These are phyloP conservation scores for Hydrolagus colliei DNA, from an alignment of 2,797 vertebrate genomes.

Conservation along the genomic window DNA sequence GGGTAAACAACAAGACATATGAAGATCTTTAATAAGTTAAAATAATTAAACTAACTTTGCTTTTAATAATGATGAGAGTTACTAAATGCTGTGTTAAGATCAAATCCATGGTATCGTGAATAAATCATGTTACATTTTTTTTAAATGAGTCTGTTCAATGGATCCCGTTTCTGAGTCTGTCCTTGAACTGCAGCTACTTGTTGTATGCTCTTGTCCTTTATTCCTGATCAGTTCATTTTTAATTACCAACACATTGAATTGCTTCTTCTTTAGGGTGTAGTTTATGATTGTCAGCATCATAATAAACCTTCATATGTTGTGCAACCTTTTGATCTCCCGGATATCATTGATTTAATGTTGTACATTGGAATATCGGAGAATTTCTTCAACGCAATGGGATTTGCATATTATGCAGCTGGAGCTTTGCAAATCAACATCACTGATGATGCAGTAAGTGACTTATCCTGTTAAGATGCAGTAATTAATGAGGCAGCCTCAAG, in stretches of 20 bases:
- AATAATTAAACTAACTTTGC: too few relatives aligned
- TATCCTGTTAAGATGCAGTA: not conserved
- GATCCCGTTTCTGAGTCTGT: too few relatives aligned
- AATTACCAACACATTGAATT: not conserved
- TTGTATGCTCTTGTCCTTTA: not conserved
- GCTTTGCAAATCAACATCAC: conserved; percentile 21
- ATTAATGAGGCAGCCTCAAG: not conserved
- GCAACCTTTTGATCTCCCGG: conserved; percentile 1
- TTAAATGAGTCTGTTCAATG: too few relatives aligned
- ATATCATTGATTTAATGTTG: not conserved
- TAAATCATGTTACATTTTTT: too few relatives aligned
- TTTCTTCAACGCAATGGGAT: not conserved
- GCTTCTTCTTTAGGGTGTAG: conserved; percentile 9
- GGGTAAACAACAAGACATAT: not conserved
- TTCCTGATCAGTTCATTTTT: not conserved
- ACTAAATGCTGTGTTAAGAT: too few relatives aligned
- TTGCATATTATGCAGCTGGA: conserved; percentile 21
- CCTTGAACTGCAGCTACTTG: not conserved
- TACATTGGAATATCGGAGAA: not conserved
- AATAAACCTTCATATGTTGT: not conserved
- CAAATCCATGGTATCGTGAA: too few relatives aligned
- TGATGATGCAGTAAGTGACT: conserved; percentile 19
- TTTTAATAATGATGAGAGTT: too few relatives aligned
- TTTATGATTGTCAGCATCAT: conserved; percentile 3
- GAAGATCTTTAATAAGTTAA: not conserved